Percentiles rank a stretch among this genome's conserved stretches.
These are phyloP conservation scores for Pomacea maculata DNA, from an alignment of 1,140 invertebrate genomes.

Conservation along the genomic window DNA sequence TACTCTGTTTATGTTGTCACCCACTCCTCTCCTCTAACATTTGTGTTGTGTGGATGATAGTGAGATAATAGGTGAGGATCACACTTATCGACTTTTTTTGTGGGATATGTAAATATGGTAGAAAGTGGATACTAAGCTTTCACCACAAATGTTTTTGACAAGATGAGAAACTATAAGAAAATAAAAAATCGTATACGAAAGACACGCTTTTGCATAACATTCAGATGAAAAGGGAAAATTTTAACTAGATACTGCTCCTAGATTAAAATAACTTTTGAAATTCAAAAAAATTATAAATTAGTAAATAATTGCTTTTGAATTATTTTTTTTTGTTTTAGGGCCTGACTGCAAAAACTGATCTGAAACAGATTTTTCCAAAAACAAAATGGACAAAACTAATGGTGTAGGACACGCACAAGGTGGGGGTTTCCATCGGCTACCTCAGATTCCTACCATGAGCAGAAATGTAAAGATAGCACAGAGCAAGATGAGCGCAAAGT, in stretches of 20 bases:
- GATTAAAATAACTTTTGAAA: background rate
- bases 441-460: slow-evolving; percentile 53
- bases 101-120: no score
- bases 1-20: no score
- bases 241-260: no score
- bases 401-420: slow-evolving; percentile 11
- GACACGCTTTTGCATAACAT: no score
- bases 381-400: slow-evolving; percentile 17
- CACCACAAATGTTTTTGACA: background rate
- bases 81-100: no score
- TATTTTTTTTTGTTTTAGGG: background rate
- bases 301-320: background rate
- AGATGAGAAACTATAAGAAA: background rate
- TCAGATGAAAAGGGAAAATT: no score
- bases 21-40: no score
- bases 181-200: no score
- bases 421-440: slow-evolving; percentile 47
- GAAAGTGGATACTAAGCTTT: no score
- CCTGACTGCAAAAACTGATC: background rate
- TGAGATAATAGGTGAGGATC: no score
- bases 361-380: background rate
- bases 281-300: background rate
- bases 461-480: slow-evolving; percentile 54
- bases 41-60: no score
- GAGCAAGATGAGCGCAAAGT: slow-evolving; percentile 51